Conservation (phyloP, 1,140 invertebrate species). For the Penaeus indicus region DNA sequence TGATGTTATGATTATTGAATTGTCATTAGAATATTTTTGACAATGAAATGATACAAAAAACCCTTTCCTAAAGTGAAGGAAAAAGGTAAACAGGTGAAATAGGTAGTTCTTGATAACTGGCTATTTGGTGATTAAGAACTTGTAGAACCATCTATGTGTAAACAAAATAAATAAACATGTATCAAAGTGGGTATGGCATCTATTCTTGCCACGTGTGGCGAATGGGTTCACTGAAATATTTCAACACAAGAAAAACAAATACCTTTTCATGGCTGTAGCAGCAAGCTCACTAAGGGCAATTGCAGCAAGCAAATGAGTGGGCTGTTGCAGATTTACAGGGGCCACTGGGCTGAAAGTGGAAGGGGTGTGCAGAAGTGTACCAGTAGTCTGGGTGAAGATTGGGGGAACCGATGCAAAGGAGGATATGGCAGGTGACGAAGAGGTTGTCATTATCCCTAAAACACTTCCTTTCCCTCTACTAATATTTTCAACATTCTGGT, state of each 20-base stretch:
- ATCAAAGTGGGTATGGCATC: no score
- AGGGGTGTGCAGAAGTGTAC: slow-evolving; percentile 35
- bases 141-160: no score
- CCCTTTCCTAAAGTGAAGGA: no score
- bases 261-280: slow-evolving; percentile 63
- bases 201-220: no score
- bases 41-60: no score
- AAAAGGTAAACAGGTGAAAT: no score
- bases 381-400: no score
- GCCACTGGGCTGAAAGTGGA: slow-evolving; percentile 25
- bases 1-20: no score
- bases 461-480: not conserved
- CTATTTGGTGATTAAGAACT: no score
- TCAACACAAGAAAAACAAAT: not conserved
- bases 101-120: no score
- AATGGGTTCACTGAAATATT: not conserved
- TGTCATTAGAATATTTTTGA: no score
- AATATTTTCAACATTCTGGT: slow-evolving; percentile 32
- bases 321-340: slow-evolving; percentile 34
- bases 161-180: no score
- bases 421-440: not conserved
- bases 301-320: slow-evolving; percentile 59
- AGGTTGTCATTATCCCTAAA: not conserved
- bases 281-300: slow-evolving; percentile 65
- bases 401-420: not conserved